phyloP scores from a whole-genome alignment of 2,888 invertebrate genomes.

The Cephus spinipes region DNA sequence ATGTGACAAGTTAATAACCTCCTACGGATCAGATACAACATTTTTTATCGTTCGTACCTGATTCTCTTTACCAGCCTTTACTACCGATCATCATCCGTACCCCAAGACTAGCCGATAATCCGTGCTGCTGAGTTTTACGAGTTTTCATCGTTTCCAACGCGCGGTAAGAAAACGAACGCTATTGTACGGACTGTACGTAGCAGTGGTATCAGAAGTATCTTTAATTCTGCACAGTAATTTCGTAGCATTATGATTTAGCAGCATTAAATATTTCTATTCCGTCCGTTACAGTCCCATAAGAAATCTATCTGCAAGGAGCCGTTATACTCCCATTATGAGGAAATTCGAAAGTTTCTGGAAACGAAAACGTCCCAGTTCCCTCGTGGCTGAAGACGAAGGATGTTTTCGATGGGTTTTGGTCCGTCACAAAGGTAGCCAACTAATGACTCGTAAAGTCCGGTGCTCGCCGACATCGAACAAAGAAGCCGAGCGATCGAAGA shows the following conservation, averaged over 20 bases:
- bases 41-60: conserved; percentile 35
- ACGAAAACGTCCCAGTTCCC: neutral
- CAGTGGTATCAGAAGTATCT: neutral
- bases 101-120: neutral
- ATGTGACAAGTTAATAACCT: conserved; percentile 52
- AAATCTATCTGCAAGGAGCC: neutral
- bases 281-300: neutral
- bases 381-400: neutral
- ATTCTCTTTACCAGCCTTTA: neutral
- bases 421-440: neutral
- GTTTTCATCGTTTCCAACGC: neutral
- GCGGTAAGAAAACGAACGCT: neutral
- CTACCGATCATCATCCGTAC: neutral
- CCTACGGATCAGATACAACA: conserved; percentile 39
- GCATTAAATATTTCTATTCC: neutral
- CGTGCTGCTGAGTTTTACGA: neutral
- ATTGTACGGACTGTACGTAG: neutral
- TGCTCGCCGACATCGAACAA: conserved; percentile 21
- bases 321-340: neutral
- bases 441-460: conserved; percentile 19
- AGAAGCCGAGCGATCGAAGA: conserved; percentile 39
- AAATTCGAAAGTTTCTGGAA: neutral
- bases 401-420: neutral
- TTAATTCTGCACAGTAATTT: neutral
- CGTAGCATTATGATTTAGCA: neutral